Evolutionary conservation across 30 jellyfish, hydroid and myxozoan genomes (phyloP), one percentile per base, ranked within the genome.

Genomic region (Chironex yamaguchii): DNA sequence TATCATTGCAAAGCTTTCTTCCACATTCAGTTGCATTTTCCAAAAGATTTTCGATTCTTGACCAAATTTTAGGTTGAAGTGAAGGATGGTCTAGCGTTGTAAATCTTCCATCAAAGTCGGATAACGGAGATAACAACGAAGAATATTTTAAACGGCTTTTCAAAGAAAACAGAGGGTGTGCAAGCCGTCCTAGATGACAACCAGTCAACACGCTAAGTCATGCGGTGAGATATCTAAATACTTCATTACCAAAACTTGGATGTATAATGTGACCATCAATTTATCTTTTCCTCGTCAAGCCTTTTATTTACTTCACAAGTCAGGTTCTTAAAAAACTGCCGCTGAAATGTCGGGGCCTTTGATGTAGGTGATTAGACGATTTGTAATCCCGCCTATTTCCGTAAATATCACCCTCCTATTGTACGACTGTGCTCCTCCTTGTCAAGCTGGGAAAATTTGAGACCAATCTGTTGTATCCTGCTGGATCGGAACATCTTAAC

Each of bases 351-450:
- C 33, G 62, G 62, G 26, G 34, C 64, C n/a, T 69, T 52, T 31
- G 34, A 26, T 34, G 17, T 49, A 69, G 29, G 62, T 66, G 66
- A 2, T 52, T 52, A 69, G 51, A 21, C 14, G 51, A 29, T 3
- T 2, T 31, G 34, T 69, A 69, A 69, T 69, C 82, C 82, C 82
- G 82, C 82, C 82, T 52, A 69, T 33, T 69, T 69, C 82, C 82
- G 82, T 28, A 69, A 69, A 69, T 29, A 28, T 69, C 82, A 26
- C 58, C 82, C 82, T 28, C 82, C 82, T 34, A 26, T 69, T 49
- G 42, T 69, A 23, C 23, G 21, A 52, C 4, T 26, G 62, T 34
- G 82, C 82, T 69, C 82, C 82, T 69, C 82, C 82, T 52, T 26
- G 42, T 52, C 82, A 69, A 69, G 42, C 82, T 2, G 82, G 29